A percentile compares a stretch with the other conserved stretches of the same genome.
Conservation (phyloP, 2,888 invertebrate species). For the Linnaemya tessellans region DNA sequence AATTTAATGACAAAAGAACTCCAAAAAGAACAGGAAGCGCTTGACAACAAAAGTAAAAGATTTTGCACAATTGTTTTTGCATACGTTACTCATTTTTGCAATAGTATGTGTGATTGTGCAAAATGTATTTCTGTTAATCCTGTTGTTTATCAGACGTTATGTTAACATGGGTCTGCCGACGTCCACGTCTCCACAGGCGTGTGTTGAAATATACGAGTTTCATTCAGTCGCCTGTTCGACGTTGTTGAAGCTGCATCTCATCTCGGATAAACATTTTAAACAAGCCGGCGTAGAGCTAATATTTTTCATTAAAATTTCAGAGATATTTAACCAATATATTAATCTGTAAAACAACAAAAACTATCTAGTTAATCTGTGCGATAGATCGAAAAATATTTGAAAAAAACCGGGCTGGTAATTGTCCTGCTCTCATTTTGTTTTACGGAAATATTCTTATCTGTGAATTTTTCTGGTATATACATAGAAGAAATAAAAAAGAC, state of each 20-base stretch:
- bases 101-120: neutral
- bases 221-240: constrained; percentile 60
- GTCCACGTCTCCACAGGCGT: constrained; percentile 29
- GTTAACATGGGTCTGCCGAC: constrained; percentile 40
- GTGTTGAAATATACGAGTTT: constrained; percentile 40
- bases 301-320: neutral
- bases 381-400: constrained; percentile 8
- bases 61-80: constrained; percentile 10
- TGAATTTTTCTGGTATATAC: constrained; percentile 46
- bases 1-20: neutral
- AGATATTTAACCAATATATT: neutral
- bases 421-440: constrained; percentile 59
- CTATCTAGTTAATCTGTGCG: neutral
- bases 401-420: constrained; percentile 62
- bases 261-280: constrained; percentile 27
- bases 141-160: constrained; percentile 29
- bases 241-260: constrained; percentile 63
- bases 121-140: constrained; percentile 38
- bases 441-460: constrained; percentile 55
- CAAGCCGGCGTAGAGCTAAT: neutral
- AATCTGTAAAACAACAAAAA: neutral
- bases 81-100: constrained; percentile 5
- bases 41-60: constrained; percentile 47
- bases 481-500: constrained; percentile 31
- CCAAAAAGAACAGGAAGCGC: constrained; percentile 25